A percentile compares a stretch with the other conserved stretches of the same genome.
Conservation (phyloP, 2,888 invertebrate species). For the Labia minor region DNA sequence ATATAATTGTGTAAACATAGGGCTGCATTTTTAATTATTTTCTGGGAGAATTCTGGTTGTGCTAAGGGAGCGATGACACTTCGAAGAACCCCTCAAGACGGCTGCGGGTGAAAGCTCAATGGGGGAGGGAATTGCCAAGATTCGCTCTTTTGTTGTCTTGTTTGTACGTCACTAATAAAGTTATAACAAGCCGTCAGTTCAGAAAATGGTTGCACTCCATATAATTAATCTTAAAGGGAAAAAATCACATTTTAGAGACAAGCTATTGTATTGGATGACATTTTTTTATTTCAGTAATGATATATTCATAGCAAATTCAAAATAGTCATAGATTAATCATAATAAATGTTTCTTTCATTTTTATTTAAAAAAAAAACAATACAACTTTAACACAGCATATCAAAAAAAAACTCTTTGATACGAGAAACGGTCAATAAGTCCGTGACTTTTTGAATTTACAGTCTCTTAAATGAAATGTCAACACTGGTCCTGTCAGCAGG, state of each 20-base stretch:
- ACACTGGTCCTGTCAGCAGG: too few relatives aligned
- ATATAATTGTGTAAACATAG: neutral
- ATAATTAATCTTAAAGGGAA: neutral
- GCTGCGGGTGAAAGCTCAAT: neutral
- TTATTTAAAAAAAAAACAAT: too few relatives aligned
- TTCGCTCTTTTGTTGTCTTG: constrained; percentile 5
- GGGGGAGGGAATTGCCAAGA: constrained; percentile 7
- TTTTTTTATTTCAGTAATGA: too few relatives aligned
- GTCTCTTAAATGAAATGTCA: too few relatives aligned
- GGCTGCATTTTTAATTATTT: constrained; percentile 8
- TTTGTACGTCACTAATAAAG: constrained; percentile 1
- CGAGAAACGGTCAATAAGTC: too few relatives aligned
- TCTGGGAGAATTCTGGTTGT: neutral
- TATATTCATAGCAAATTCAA: too few relatives aligned
- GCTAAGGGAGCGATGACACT: neutral
- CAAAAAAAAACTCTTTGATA: too few relatives aligned
- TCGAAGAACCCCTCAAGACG: neutral
- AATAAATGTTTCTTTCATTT: too few relatives aligned
- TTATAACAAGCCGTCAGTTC: neutral
- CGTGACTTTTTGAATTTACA: too few relatives aligned
- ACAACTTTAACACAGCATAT: too few relatives aligned
- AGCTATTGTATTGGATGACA: neutral
- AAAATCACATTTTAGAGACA: neutral
- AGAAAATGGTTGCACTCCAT: constrained; percentile 6
- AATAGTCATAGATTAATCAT: too few relatives aligned